Percentiles rank a stretch among this genome's conserved stretches.
phyloP scores from a whole-genome alignment of 2,113 vertebrate species.

The Aldabrachelys gigantea region DNA sequence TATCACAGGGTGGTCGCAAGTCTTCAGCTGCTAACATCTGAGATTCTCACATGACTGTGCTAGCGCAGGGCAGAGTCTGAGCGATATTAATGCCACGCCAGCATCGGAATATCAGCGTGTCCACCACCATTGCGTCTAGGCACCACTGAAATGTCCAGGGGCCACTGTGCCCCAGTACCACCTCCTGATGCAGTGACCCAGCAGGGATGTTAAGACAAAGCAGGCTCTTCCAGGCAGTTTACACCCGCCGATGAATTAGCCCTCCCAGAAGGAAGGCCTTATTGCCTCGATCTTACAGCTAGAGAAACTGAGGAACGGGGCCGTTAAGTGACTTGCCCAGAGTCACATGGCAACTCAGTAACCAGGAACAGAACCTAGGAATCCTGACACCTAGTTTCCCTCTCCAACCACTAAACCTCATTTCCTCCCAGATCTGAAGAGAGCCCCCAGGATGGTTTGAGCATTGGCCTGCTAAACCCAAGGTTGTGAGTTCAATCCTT shows the following conservation, averaged over 20 bases:
- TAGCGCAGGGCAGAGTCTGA: background rate
- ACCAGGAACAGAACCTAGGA: background rate
- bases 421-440: background rate
- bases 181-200: background rate
- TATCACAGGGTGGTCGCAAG: background rate
- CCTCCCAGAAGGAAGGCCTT: background rate
- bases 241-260: background rate
- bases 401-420: background rate
- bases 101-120: too few species aligned
- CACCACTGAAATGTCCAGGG: too few species aligned
- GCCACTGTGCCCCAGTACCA: background rate
- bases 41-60: background rate
- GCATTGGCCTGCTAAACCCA: too few species aligned
- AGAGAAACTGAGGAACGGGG: background rate
- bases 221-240: background rate
- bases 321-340: background rate
- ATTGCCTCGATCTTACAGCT: background rate
- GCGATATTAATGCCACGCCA: background rate
- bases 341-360: background rate
- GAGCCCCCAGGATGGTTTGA: background rate
- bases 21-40: background rate
- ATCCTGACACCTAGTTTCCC: background rate
- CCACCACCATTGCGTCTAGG: background rate
- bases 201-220: background rate
- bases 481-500: too few species aligned